phyloP scores from a whole-genome alignment of 2,888 invertebrate genomes.

The Drosophila stalkeri region DNA sequence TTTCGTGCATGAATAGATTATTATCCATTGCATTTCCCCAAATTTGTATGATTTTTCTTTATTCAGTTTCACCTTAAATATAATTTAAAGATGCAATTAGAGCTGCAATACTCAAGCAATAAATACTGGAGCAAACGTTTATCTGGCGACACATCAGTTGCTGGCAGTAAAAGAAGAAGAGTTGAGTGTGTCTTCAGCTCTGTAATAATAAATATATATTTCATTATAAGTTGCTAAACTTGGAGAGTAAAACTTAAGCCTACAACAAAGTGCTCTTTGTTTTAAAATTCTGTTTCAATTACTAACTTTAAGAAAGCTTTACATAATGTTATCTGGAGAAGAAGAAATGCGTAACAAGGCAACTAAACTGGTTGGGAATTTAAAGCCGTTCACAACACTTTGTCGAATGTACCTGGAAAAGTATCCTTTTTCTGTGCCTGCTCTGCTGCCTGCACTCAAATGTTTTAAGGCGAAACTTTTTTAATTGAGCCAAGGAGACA shows the following conservation, averaged over 20 bases:
- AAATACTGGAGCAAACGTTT: conserved; percentile 7
- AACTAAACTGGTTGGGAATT: background rate
- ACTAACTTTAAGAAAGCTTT: background rate
- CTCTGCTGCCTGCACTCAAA: conserved; percentile 23
- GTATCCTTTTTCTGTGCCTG: conserved; percentile 27
- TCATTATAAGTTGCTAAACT: background rate
- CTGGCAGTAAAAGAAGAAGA: background rate
- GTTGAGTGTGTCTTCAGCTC: background rate
- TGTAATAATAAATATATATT: background rate
- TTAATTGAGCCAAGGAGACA: conserved; percentile 66
- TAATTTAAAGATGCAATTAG: conserved; percentile 26
- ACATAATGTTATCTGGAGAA: background rate
- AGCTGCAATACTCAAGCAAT: background rate
- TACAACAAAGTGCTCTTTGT: background rate
- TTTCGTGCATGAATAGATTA: conserved; percentile 19
- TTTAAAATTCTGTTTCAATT: background rate
- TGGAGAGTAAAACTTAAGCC: background rate
- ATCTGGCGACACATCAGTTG: background rate
- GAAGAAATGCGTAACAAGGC: background rate
- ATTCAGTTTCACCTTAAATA: conserved; percentile 16
- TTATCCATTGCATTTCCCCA: background rate
- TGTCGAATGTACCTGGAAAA: conserved; percentile 11
- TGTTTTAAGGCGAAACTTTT: conserved; percentile 62
- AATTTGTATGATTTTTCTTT: background rate
- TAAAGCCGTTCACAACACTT: conserved; percentile 17